Percentiles rank a stretch among this genome's conserved stretches.
These are phyloP conservation scores for Lichenostomus cassidix DNA, from an alignment of 2,113 vertebrate species.

Conservation along the genomic window DNA sequence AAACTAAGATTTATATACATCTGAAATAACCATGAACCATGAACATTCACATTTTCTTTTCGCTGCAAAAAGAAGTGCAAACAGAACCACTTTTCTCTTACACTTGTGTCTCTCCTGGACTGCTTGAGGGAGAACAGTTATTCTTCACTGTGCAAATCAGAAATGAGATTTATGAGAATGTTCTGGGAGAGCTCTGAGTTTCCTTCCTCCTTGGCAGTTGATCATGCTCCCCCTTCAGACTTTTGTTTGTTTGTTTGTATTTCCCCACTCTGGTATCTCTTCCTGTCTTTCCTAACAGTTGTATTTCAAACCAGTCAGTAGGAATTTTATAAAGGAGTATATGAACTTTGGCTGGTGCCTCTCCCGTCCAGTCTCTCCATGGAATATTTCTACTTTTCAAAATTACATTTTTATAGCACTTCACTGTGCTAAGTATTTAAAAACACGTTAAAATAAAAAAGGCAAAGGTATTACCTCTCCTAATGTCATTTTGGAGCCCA, in stretches of 20 bases:
- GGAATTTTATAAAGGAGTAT: background rate
- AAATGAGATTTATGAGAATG: background rate
- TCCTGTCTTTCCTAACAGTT: background rate
- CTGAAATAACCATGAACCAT: background rate
- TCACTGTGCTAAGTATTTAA: background rate
- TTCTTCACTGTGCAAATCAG: background rate
- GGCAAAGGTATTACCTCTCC: background rate
- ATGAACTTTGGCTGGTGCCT: background rate
- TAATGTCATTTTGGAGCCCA: background rate
- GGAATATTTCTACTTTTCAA: background rate
- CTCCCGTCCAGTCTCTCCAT: background rate
- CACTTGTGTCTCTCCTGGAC: background rate
- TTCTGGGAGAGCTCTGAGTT: background rate
- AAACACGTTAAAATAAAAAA: background rate
- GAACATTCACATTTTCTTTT: background rate
- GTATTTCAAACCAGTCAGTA: background rate
- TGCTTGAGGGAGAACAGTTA: fast-evolving
- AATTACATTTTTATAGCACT: background rate
- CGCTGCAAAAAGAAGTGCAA: background rate
- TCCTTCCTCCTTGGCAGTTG: background rate
- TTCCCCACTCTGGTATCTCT: background rate
- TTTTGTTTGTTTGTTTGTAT: background rate
- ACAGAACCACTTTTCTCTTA: background rate
- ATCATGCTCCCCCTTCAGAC: background rate
- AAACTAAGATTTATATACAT: background rate